phyloP scores from a whole-genome alignment of 2,113 vertebrate genomes.

The Siphamia tubifer region DNA sequence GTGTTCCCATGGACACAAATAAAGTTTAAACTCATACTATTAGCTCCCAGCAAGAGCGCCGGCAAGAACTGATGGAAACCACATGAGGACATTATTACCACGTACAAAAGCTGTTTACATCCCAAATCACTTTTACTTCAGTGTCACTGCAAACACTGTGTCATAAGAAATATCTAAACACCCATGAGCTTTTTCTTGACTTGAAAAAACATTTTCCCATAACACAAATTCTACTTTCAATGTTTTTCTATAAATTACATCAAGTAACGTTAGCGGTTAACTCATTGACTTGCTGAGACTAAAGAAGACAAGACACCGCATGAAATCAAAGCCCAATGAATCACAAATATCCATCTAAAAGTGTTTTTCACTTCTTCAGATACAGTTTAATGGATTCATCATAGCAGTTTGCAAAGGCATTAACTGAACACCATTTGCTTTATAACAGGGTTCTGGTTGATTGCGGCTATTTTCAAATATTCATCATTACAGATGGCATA shows the following conservation, averaged over 20 bases:
- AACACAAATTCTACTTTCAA: neutral
- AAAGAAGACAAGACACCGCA: slow-evolving; percentile 12
- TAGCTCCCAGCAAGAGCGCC: slow-evolving; percentile 13
- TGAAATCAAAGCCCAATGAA: slow-evolving; percentile 2
- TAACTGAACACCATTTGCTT: neutral
- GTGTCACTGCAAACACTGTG: slow-evolving; percentile 6
- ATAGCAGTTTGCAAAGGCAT: neutral
- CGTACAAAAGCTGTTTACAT: slow-evolving; percentile 10
- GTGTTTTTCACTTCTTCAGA: neutral
- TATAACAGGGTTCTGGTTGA: neutral
- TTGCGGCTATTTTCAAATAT: neutral
- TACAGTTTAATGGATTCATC: slow-evolving; percentile 3
- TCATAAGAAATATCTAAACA: slow-evolving; percentile 11
- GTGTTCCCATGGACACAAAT: slow-evolving; percentile 24
- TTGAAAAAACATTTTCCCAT: neutral
- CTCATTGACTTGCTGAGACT: slow-evolving; percentile 11
- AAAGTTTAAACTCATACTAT: neutral
- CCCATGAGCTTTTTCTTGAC: slow-evolving; percentile 21
- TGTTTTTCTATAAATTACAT: slow-evolving; percentile 16
- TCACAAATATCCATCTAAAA: slow-evolving; percentile 12
- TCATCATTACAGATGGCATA: neutral
- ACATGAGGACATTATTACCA: slow-evolving; percentile 8
- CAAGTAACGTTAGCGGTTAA: neutral
- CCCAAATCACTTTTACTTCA: slow-evolving; percentile 14
- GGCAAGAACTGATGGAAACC: slow-evolving; percentile 18